Base-by-base conservation (phyloP, 2,113 vertebrate species). In the Labeo rohita region DNA sequence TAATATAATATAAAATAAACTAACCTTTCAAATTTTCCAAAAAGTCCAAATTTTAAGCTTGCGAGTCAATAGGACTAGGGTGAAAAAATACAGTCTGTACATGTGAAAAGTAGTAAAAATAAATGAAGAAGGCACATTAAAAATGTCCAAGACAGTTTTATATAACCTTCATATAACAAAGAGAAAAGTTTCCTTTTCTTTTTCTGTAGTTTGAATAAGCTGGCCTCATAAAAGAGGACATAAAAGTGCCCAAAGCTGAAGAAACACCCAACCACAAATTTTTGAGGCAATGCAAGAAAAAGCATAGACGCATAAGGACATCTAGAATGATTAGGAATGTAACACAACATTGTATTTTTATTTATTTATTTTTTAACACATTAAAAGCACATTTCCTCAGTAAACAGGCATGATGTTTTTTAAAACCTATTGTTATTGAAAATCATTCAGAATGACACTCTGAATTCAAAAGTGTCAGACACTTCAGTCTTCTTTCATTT, bases 401-500 rank as follows among this genome's bases (percentile, higher is more conserved):
- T n/a, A 45, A 45, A 72, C 6, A 7, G n/a, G 45, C 72, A 49
- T 74, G 13, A 6, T 4, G 11, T 16, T 49, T 81, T 82, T 50
- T 3, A 4, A 16, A 12, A 18, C n/a, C 45, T 28, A 65, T 65
- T 65, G 59, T 23, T 28, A 79, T 59, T 43, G 34, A 39, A 39
- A 49, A 80, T 23, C 43, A 12, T 70, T 4, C 28, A 4, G 63
- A 82, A 82, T 52, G 28, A 52, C 5, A 70, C 70, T 83, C 45
- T 3, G 49, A 70, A 52, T 36, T 39, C 23, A 54, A 36, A 68
- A 39, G 80, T 83, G 80, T 49, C 80, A 52, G 28, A 70, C 47
- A 36, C 65, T 3, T 83, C 65, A 39, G 65, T 66, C 47, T 52
- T 81, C 28, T 6, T n/a, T 66, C 45, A 82, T 82, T 80, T 56